Percentiles rank a stretch among this genome's conserved stretches.
Evolutionary conservation across 2,888 invertebrate species (phyloP).

Genomic region (Rotaria sp.): DNA sequence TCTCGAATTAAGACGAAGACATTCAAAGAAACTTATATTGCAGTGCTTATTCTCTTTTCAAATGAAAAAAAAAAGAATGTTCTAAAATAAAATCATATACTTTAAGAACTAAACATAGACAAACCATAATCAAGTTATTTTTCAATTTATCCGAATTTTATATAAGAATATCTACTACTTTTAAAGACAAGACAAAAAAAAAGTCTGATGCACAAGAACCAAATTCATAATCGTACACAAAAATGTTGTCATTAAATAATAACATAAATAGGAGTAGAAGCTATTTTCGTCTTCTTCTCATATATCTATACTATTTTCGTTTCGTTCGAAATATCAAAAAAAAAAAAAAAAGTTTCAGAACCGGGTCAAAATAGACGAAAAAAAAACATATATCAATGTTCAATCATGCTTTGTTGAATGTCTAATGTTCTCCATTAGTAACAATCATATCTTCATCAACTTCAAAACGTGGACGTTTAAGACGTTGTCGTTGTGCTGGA

Average conservation of each 20-base stretch:
- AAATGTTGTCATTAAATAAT: neutral
- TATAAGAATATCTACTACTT: neutral
- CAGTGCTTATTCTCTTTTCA: no score
- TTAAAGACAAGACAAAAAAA: neutral
- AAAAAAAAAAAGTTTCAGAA: neutral
- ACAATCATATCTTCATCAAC: neutral
- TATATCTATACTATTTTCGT: neutral
- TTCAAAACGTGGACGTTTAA: slow-evolving; percentile 1
- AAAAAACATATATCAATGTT: neutral
- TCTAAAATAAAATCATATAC: no score
- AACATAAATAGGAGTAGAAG: neutral
- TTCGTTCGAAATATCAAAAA: neutral
- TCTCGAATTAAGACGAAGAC: no score
- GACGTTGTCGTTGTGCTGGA: neutral
- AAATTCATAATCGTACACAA: neutral
- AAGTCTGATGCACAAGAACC: neutral
- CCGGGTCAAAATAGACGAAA: neutral
- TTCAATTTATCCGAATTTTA: neutral
- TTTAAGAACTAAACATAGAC: no score
- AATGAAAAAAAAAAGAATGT: no score
- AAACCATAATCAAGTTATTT: neutral
- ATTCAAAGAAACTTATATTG: no score
- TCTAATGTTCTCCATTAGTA: neutral
- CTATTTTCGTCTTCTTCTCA: neutral
- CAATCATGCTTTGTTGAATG: neutral